Conservation (phyloP, 1,140 invertebrate species). For the Drosophila littoralis region DNA sequence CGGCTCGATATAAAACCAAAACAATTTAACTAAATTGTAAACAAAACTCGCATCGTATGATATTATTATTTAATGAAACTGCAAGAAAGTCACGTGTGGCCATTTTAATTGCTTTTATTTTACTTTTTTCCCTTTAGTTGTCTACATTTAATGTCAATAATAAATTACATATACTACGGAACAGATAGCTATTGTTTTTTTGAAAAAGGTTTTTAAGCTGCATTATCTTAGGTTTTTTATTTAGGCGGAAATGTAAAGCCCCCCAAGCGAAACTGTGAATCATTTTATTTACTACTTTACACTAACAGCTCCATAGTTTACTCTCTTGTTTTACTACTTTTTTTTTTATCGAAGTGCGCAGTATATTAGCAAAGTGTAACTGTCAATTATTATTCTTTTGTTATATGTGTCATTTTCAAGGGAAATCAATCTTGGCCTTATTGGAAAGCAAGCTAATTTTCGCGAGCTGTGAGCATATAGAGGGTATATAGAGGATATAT, state of each 20-base stretch:
- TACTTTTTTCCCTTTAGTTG: background rate
- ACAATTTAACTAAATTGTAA: slow-evolving; percentile 2
- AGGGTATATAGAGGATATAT: too few relatives aligned
- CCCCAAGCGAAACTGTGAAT: too few relatives aligned
- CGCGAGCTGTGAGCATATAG: too few relatives aligned
- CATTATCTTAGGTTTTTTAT: too few relatives aligned
- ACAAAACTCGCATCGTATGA: slow-evolving; percentile 13
- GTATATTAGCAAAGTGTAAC: background rate
- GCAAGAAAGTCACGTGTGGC: slow-evolving; percentile 26
- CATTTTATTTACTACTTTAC: too few relatives aligned
- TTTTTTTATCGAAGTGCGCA: too few relatives aligned
- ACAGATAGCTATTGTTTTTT: too few relatives aligned
- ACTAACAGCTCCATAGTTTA: background rate
- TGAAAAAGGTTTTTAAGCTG: background rate
- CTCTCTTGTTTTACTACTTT: background rate
- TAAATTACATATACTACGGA: too few relatives aligned
- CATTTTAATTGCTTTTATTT: background rate
- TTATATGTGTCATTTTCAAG: background rate
- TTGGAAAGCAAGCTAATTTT: too few relatives aligned
- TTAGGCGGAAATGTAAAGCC: too few relatives aligned
- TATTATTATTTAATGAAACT: slow-evolving; percentile 15
- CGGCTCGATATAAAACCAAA: background rate
- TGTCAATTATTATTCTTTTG: background rate
- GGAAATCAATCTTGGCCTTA: background rate
- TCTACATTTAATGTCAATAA: background rate